These are phyloP conservation scores for Stigmatopora nigra DNA, from an alignment of 2,113 vertebrate species.

Conservation along the genomic window DNA sequence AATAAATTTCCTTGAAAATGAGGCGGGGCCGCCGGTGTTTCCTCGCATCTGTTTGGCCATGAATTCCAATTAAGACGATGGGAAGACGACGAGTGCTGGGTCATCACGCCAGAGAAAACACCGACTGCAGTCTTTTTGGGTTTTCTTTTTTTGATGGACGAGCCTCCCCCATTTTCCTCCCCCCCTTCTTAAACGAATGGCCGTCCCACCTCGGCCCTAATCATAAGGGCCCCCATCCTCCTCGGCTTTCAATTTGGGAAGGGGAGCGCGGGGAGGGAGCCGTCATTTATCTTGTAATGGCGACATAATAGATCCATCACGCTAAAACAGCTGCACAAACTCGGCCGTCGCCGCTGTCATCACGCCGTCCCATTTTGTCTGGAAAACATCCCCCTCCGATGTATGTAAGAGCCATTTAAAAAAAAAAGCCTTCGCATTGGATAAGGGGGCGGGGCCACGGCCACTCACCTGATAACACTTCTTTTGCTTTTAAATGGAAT, in stretches of 20 bases:
- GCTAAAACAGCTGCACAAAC: slow-evolving; percentile 90
- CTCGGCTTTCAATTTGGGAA: slow-evolving; percentile 97
- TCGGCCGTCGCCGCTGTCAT: slow-evolving; percentile 67
- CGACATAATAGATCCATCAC: slow-evolving; percentile 99
- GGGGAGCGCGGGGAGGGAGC: slow-evolving; percentile 83
- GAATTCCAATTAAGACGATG: slow-evolving; percentile 93
- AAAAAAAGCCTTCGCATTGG: slow-evolving; percentile 44
- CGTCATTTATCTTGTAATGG: slow-evolving; percentile 99
- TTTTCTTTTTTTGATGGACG: slow-evolving; percentile 80
- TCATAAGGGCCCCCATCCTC: slow-evolving; percentile 82
- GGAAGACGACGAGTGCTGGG: slow-evolving; percentile 89
- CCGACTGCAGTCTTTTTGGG: slow-evolving; percentile 24
- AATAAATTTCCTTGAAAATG: slow-evolving; percentile 99
- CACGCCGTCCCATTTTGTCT: slow-evolving; percentile 60
- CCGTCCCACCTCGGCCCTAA: slow-evolving; percentile 85
- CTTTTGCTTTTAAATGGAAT: slow-evolving; percentile 7
- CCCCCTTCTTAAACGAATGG: slow-evolving; percentile 83
- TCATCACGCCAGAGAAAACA: slow-evolving; percentile 88
- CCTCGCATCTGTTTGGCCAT: slow-evolving; percentile 98
- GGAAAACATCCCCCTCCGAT: slow-evolving; percentile 26
- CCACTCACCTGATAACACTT: slow-evolving; percentile 12
- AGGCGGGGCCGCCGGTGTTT: slow-evolving; percentile 94
- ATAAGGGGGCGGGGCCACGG: slow-evolving; percentile 41
- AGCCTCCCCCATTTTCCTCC: slow-evolving; percentile 66
- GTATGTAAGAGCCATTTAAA: slow-evolving; percentile 56